Conservation (phyloP, 2,888 invertebrate genomes). For the Drosophila rellima region DNA sequence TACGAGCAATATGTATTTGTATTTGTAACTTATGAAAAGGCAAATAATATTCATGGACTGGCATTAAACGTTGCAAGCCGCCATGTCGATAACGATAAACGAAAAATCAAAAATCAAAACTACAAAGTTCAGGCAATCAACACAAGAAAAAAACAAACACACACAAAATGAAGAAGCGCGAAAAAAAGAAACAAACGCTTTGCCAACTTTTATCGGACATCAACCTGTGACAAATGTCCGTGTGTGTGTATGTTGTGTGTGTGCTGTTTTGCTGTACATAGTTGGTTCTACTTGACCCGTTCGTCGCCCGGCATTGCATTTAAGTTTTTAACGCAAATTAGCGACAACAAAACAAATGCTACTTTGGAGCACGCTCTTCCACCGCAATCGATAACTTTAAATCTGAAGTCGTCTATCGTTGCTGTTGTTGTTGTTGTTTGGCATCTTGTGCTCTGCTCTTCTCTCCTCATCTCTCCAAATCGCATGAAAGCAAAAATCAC, state of each 20-base stretch:
- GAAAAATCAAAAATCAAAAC: conserved; percentile 39
- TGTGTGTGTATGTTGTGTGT: conserved; percentile 12
- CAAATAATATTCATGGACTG: conserved; percentile 41
- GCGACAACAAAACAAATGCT: conserved; percentile 28
- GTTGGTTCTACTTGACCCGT: conserved; percentile 70
- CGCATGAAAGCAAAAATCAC: conserved; percentile 50
- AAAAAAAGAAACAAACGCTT: conserved; percentile 39
- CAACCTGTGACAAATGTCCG: conserved; percentile 63
- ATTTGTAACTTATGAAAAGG: conserved; percentile 15
- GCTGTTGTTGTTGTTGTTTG: conserved; percentile 10
- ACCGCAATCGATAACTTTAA: conserved; percentile 58
- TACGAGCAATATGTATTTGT: neutral
- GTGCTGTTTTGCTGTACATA: conserved; percentile 34
- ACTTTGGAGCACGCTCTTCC: conserved; percentile 9
- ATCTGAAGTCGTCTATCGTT: conserved; percentile 37
- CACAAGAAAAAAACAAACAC: neutral
- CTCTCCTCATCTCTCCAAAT: conserved; percentile 17
- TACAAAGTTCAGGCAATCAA: conserved; percentile 59
- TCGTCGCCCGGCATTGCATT: conserved; percentile 55
- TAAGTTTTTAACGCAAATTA: conserved; percentile 62
- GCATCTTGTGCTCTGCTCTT: neutral
- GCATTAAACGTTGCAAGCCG: conserved; percentile 35
- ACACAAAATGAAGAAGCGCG: conserved; percentile 19
- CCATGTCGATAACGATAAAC: conserved; percentile 16
- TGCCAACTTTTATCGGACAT: conserved; percentile 71